Conservation (phyloP, 2,797 vertebrate species). For the Otus scops region DNA sequence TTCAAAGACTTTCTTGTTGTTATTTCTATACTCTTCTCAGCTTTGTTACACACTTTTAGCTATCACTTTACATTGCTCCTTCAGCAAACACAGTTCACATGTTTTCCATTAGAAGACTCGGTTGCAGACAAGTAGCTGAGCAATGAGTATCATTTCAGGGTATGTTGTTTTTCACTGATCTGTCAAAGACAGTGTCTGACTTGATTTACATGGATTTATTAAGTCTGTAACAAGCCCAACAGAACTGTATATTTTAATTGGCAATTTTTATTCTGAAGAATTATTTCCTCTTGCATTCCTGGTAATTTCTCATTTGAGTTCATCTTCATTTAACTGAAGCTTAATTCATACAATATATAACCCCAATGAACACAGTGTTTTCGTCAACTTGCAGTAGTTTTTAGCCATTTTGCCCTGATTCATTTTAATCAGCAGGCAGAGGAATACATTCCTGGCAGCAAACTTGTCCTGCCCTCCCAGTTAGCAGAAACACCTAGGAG, state of each 20-base stretch:
- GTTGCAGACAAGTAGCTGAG: neutral
- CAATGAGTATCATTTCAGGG: neutral
- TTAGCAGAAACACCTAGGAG: constrained; percentile 34
- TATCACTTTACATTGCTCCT: neutral
- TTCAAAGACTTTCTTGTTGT: neutral
- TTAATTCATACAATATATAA: neutral
- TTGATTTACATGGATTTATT: neutral
- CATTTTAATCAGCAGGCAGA: neutral
- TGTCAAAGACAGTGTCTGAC: neutral
- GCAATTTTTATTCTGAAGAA: neutral
- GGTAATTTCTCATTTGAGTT: neutral
- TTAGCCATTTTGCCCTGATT: neutral
- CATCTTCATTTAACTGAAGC: neutral
- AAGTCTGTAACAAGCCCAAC: neutral
- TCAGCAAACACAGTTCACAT: neutral
- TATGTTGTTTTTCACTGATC: neutral
- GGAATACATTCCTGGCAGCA: neutral
- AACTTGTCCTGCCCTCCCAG: neutral
- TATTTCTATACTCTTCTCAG: neutral
- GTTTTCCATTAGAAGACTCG: neutral
- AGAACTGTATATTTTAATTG: neutral
- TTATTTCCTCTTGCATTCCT: neutral
- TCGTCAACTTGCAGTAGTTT: neutral
- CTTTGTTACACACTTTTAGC: neutral
- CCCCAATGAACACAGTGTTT: neutral